Conservation (phyloP, 2,888 invertebrate genomes). For the Chrysodeixis includens region DNA sequence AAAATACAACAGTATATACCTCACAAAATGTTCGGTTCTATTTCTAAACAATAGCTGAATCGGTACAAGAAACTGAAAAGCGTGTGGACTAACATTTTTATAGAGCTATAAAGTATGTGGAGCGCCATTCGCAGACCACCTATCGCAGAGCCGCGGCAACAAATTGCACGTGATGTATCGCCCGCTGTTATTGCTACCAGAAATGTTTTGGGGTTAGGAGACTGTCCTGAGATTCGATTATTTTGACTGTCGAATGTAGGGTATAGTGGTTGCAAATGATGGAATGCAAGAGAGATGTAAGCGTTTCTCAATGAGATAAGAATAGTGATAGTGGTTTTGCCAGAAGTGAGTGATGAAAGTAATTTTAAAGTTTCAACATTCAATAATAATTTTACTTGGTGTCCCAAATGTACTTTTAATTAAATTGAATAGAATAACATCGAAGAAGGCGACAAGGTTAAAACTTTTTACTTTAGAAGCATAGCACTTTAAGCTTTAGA, state of each 20-base stretch:
- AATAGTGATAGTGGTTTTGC: too few species aligned
- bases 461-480: too few species aligned
- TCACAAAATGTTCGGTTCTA: background rate
- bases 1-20: too few species aligned
- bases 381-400: too few species aligned
- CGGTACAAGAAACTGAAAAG: slow-evolving; percentile 51
- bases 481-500: too few species aligned
- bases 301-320: too few species aligned
- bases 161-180: slow-evolving; percentile 87
- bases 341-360: too few species aligned
- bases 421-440: too few species aligned
- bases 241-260: slow-evolving; percentile 2
- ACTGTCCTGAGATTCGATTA: slow-evolving; percentile 34
- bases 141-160: slow-evolving; percentile 84
- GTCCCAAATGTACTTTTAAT: too few species aligned
- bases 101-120: slow-evolving; percentile 82
- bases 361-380: too few species aligned
- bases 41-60: slow-evolving; percentile 24
- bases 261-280: slow-evolving; percentile 19
- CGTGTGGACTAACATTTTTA: slow-evolving; percentile 68
- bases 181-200: slow-evolving; percentile 67
- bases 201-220: slow-evolving; percentile 26
- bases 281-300: background rate
- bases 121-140: slow-evolving; percentile 69
- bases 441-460: too few species aligned